A percentile compares a stretch with the other conserved stretches of the same genome.
Conservation (phyloP, 2,888 invertebrate genomes). For the Dorcus hopei region DNA sequence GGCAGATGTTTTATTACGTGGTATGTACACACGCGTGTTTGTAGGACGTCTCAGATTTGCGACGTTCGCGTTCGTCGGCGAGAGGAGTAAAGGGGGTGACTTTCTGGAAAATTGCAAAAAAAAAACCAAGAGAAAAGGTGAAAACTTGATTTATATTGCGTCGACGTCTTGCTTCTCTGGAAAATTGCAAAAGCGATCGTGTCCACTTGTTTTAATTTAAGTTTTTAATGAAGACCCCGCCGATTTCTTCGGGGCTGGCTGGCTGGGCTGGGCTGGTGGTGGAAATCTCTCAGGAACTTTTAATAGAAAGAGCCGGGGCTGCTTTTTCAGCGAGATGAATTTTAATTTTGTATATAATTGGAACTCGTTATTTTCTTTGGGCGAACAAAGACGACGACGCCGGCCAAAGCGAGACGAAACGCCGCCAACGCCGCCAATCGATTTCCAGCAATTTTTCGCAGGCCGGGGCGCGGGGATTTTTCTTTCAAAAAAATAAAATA, state of each 20-base stretch:
- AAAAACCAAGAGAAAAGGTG: neutral
- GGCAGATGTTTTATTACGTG: slow-evolving; percentile 5
- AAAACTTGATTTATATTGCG: neutral
- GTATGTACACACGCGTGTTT: no score
- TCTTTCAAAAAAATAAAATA: no score
- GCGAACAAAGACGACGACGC: neutral
- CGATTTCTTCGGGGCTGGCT: slow-evolving; percentile 29
- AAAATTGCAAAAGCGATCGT: slow-evolving; percentile 37
- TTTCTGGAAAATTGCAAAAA: no score
- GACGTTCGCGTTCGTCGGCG: no score
- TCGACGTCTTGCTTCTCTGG: neutral
- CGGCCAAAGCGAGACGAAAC: neutral
- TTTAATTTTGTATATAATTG: slow-evolving; percentile 51
- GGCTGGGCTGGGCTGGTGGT: no score
- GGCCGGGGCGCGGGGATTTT: neutral
- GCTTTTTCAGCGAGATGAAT: slow-evolving; percentile 51
- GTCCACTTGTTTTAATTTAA: slow-evolving; percentile 48
- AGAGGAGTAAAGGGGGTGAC: no score
- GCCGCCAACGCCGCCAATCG: slow-evolving; percentile 1
- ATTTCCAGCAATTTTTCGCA: neutral
- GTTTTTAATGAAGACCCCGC: slow-evolving; percentile 47
- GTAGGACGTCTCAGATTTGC: no score
- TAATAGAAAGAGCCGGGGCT: slow-evolving; percentile 49
- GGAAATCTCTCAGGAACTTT: slow-evolving; percentile 49
- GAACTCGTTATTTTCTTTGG: slow-evolving; percentile 44